phyloP scores from a whole-genome alignment of 2,888 invertebrate genomes.

The Tromatobia lineatoria region DNA sequence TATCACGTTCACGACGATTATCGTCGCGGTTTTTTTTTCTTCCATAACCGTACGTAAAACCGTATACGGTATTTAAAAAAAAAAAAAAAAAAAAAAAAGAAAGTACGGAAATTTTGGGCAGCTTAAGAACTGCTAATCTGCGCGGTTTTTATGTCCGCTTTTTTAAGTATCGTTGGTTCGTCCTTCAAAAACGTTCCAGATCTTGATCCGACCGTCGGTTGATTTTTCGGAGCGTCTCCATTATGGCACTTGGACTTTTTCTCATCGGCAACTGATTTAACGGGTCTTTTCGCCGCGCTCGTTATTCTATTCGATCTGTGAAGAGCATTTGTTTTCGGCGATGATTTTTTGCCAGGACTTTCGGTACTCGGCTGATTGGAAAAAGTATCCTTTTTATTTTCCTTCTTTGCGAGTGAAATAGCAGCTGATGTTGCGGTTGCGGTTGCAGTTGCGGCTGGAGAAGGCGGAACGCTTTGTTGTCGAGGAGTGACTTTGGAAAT shows the following conservation, averaged over 20 bases:
- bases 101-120: not conserved
- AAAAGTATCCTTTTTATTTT: slow-evolving; percentile 76
- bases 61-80: not conserved
- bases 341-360: slow-evolving; percentile 81
- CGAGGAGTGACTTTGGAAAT: slow-evolving; percentile 70
- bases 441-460: slow-evolving; percentile 60
- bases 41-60: slow-evolving; percentile 6
- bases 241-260: slow-evolving; percentile 81
- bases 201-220: slow-evolving; percentile 86
- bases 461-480: slow-evolving; percentile 69
- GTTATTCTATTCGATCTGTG: slow-evolving; percentile 73
- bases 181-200: slow-evolving; percentile 92
- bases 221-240: slow-evolving; percentile 78
- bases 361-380: slow-evolving; percentile 78
- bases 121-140: slow-evolving; percentile 80
- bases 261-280: slow-evolving; percentile 72
- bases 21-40: slow-evolving; percentile 36
- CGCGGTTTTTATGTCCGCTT: slow-evolving; percentile 82
- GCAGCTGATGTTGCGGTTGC: slow-evolving; percentile 46
- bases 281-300: slow-evolving; percentile 67
- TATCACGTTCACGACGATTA: slow-evolving; percentile 75
- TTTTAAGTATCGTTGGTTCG: slow-evolving; percentile 89
- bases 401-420: slow-evolving; percentile 68
- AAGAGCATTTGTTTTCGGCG: slow-evolving; percentile 79
- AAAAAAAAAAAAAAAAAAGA: not conserved